A percentile compares a stretch with the other conserved stretches of the same genome.
Conservation (phyloP, 2,888 invertebrate genomes). For the Tetragnatha montana region DNA sequence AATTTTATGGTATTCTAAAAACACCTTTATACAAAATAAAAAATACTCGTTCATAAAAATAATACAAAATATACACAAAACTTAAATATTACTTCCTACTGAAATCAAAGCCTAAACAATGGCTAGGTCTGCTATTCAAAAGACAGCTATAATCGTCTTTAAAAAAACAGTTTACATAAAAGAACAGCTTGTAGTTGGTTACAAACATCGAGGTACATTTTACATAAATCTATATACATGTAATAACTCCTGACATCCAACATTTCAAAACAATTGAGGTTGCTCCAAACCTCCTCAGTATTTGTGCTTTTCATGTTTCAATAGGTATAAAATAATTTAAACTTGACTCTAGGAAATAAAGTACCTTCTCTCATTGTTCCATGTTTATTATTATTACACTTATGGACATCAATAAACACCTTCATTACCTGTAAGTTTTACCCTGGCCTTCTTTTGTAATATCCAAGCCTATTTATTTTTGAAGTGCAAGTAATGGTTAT, state of each 20-base stretch:
- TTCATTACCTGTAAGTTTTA: no score
- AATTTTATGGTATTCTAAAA: not conserved
- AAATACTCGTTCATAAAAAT: slow-evolving; percentile 7
- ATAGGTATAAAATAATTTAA: no score
- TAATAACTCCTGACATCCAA: slow-evolving; percentile 56
- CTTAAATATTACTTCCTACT: slow-evolving; percentile 5
- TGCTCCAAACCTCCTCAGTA: not conserved
- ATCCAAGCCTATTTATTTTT: no score
- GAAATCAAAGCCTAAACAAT: not conserved
- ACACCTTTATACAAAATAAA: slow-evolving; percentile 25
- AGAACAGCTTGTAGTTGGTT: slow-evolving; percentile 15
- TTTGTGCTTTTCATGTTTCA: not conserved
- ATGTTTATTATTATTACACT: no score
- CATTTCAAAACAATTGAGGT: slow-evolving; percentile 18
- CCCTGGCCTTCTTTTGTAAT: no score
- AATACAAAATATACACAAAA: slow-evolving; percentile 32
- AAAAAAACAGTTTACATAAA: not conserved
- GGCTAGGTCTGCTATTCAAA: slow-evolving; percentile 1
- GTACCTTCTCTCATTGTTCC: no score
- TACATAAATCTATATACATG: slow-evolving; percentile 55
- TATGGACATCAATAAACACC: no score
- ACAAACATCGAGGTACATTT: slow-evolving; percentile 54
- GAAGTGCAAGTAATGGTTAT: no score
- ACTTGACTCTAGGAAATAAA: no score
- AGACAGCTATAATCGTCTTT: not conserved